Conservation (phyloP, 2,113 vertebrate species). For the Dissostichus mawsoni region DNA sequence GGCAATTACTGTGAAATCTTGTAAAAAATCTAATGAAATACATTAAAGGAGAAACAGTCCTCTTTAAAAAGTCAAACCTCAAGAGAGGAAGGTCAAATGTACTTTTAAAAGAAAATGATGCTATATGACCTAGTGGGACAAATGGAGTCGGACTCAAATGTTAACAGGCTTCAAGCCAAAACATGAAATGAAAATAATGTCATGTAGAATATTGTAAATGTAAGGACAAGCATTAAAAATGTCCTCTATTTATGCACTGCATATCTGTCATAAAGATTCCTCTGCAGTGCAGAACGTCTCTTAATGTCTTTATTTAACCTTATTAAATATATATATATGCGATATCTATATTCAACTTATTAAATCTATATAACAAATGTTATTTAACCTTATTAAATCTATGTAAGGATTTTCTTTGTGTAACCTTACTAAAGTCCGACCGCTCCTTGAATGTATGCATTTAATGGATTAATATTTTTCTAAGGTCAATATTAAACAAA, state of each 20-base stretch:
- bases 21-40: background rate
- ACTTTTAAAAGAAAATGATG: too few species aligned
- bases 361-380: too few species aligned
- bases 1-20: conserved; percentile 32
- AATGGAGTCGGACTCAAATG: background rate
- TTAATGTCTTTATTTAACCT: conserved; percentile 36
- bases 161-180: background rate
- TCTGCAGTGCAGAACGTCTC: conserved; percentile 2
- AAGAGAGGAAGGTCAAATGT: too few species aligned
- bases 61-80: background rate
- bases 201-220: background rate
- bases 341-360: too few species aligned
- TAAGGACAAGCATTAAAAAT: background rate
- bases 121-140: too few species aligned
- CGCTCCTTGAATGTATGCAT: conserved; percentile 1
- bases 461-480: conserved; percentile 24
- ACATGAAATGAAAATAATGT: background rate
- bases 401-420: conserved; percentile 1
- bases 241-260: background rate
- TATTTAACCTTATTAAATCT: conserved; percentile 34
- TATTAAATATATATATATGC: conserved; percentile 31
- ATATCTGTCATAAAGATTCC: background rate
- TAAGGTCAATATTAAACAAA: background rate
- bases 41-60: background rate
- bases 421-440: conserved; percentile 36